These are phyloP conservation scores for Plebejus argus DNA, from an alignment of 2,888 invertebrate genomes.

Conservation along the genomic window DNA sequence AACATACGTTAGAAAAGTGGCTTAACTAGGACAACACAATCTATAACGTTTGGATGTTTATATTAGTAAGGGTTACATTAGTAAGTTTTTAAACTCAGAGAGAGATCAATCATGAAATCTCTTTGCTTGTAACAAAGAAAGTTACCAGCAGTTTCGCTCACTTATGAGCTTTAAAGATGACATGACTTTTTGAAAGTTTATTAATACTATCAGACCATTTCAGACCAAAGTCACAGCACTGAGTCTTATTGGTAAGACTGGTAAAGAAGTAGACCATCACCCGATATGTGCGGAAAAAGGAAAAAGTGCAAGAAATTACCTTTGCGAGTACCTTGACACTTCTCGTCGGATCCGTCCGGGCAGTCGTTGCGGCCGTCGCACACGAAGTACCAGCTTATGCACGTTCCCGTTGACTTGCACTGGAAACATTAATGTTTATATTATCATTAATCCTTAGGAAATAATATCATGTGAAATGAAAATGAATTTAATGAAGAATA, in stretches of 20 bases:
- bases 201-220: background rate
- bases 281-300: background rate
- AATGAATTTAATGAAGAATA: no score
- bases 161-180: no score
- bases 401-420: conserved; percentile 92
- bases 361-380: conserved; percentile 94
- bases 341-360: conserved; percentile 92
- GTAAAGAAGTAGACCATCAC: background rate
- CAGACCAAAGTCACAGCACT: background rate
- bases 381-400: conserved; percentile 96
- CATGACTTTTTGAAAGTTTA: no score
- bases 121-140: no score
- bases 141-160: background rate
- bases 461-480: no score
- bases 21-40: no score
- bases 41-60: no score
- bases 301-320: conserved; percentile 51
- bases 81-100: no score
- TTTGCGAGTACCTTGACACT: conserved; percentile 83
- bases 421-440: conserved; percentile 58
- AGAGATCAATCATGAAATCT: no score
- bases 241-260: background rate
- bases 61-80: no score
- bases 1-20: no score
- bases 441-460: no score